A percentile compares a stretch with the other conserved stretches of the same genome.
These are phyloP conservation scores for Gymnosoma rotundatum DNA, from an alignment of 2,888 invertebrate species.

Conservation along the genomic window DNA sequence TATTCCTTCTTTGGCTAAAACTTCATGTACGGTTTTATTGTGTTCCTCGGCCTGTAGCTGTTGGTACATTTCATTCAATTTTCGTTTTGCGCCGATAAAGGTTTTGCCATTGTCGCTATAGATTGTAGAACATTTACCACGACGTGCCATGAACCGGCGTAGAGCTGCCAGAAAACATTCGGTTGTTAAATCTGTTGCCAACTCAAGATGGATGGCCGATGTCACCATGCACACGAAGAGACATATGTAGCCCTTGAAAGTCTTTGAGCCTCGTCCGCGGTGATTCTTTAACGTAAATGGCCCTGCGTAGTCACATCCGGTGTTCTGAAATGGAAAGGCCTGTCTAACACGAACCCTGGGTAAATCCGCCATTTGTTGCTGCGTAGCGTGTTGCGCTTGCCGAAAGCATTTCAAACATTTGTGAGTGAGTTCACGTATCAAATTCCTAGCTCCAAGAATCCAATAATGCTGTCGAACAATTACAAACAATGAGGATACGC, in stretches of 20 bases:
- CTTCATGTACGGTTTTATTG: slow-evolving; percentile 24
- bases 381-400: slow-evolving; percentile 23
- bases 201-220: slow-evolving; percentile 35
- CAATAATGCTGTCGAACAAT: slow-evolving; percentile 64
- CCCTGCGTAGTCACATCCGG: slow-evolving; percentile 54
- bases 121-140: slow-evolving; percentile 55
- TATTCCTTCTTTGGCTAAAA: background rate
- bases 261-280: background rate
- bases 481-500: slow-evolving; percentile 65
- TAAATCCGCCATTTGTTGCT: slow-evolving; percentile 58
- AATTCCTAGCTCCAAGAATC: slow-evolving; percentile 63
- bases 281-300: slow-evolving; percentile 24
- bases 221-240: slow-evolving; percentile 52
- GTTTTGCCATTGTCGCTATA: slow-evolving; percentile 65
- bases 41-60: slow-evolving; percentile 10
- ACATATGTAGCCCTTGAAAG: slow-evolving; percentile 24
- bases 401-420: slow-evolving; percentile 54
- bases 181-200: slow-evolving; percentile 38
- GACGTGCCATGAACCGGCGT: slow-evolving; percentile 52
- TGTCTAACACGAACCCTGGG: slow-evolving; percentile 50
- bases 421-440: slow-evolving; percentile 47
- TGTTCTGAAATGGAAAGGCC: slow-evolving; percentile 52
- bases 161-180: slow-evolving; percentile 56
- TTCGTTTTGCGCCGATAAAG: slow-evolving; percentile 59
- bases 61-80: slow-evolving; percentile 60